Evolutionary conservation across 2,888 invertebrate genomes (phyloP).

Genomic region (Alloscopus bannaensis): DNA sequence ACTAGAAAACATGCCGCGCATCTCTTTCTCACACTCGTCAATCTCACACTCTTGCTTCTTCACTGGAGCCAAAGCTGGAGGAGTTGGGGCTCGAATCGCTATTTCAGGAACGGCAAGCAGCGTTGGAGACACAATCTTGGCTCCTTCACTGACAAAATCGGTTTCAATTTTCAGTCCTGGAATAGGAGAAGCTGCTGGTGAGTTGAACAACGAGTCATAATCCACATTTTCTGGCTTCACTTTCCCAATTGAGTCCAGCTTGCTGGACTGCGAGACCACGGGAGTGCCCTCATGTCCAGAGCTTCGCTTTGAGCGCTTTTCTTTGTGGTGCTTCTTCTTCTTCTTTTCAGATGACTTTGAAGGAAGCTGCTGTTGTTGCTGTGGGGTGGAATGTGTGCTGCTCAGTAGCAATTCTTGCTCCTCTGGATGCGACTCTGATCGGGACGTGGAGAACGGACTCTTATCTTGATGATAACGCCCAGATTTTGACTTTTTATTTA

Average conservation of each 20-base stretch:
- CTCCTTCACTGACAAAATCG: not conserved
- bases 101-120: conserved; percentile 59
- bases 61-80: not conserved
- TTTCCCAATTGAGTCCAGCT: conserved; percentile 39
- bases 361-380: not conserved
- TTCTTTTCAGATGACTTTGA: conserved; percentile 81
- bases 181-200: conserved; percentile 53
- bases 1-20: conserved; percentile 70
- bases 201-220: conserved; percentile 71
- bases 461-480: conserved; percentile 42
- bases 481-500: conserved; percentile 42
- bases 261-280: conserved; percentile 40
- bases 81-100: conserved; percentile 36
- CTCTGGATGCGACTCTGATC: conserved; percentile 10
- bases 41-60: conserved; percentile 47
- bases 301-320: conserved; percentile 82
- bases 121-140: conserved; percentile 28
- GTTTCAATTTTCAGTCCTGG: conserved; percentile 33
- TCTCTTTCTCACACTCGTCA: conserved; percentile 62
- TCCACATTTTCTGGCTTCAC: conserved; percentile 65
- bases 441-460: conserved; percentile 33
- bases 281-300: conserved; percentile 79
- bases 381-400: conserved; percentile 22
- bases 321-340: conserved; percentile 89
- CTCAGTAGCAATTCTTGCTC: conserved; percentile 3